These are phyloP conservation scores for Catocala sponsa DNA, from an alignment of 2,888 invertebrate species.

Conservation along the genomic window DNA sequence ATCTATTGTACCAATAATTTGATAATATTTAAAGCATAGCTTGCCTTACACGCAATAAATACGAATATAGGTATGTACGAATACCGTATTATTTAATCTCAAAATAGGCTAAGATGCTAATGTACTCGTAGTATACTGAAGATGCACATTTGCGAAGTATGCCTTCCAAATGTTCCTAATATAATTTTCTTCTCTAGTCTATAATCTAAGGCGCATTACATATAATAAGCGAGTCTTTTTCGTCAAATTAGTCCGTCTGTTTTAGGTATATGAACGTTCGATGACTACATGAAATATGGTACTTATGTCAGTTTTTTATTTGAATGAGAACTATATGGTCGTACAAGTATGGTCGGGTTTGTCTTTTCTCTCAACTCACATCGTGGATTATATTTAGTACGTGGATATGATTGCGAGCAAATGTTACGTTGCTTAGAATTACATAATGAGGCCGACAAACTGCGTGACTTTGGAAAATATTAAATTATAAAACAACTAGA, in stretches of 20 bases:
- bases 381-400: slow-evolving; percentile 51
- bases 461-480: slow-evolving; percentile 65
- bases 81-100: slow-evolving; percentile 27
- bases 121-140: slow-evolving; percentile 60
- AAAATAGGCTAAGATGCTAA: slow-evolving; percentile 15
- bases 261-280: slow-evolving; percentile 57
- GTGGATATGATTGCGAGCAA: slow-evolving; percentile 55
- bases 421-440: slow-evolving; percentile 52
- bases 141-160: slow-evolving; percentile 69
- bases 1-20: slow-evolving; percentile 84
- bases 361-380: slow-evolving; percentile 46
- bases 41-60: slow-evolving; percentile 67
- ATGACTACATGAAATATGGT: slow-evolving; percentile 59
- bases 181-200: slow-evolving; percentile 74
- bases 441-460: slow-evolving; percentile 53
- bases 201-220: slow-evolving; percentile 78
- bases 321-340: slow-evolving; percentile 53
- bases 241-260: slow-evolving; percentile 61
- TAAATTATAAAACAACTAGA: slow-evolving; percentile 61
- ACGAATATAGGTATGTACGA: slow-evolving; percentile 31
- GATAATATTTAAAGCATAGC: slow-evolving; percentile 77
- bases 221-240: slow-evolving; percentile 69
- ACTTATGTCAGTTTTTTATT: slow-evolving; percentile 51
- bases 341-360: slow-evolving; percentile 41
- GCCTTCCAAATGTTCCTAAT: slow-evolving; percentile 71